phyloP scores from a whole-genome alignment of 2,797 vertebrate genomes.

The Pangasius djambal region DNA sequence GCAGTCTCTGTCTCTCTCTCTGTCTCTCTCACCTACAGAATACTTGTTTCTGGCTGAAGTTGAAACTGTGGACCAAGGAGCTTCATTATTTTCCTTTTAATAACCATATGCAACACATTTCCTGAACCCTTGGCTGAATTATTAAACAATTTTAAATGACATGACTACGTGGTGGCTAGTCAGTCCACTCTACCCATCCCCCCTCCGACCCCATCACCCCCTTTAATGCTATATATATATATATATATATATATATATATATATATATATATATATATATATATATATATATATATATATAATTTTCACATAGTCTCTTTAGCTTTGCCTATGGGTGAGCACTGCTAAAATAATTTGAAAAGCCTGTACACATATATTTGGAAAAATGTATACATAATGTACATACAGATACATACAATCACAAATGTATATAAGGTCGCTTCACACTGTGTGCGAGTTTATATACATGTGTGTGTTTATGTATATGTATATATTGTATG shows the following conservation, averaged over 20 bases:
- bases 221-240: background rate
- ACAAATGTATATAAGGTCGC: constrained; percentile 62
- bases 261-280: background rate
- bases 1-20: background rate
- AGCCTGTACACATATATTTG: background rate
- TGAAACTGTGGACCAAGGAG: background rate
- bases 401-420: constrained; percentile 73
- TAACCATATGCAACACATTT: background rate
- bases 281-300: background rate
- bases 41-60: background rate
- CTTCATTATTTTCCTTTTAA: background rate
- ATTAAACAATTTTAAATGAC: background rate
- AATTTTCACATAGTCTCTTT: background rate
- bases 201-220: too few species aligned
- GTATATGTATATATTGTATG: constrained; percentile 75
- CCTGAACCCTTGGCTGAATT: background rate
- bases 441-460: constrained; percentile 43
- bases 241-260: constrained; percentile 1
- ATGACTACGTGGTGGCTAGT: background rate
- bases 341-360: background rate
- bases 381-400: constrained; percentile 72
- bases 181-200: background rate
- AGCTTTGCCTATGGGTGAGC: background rate
- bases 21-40: background rate
- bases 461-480: constrained; percentile 70